Evolutionary conservation across 92 coral and sea anemone genomes (phyloP), one percentile per base, ranked within the genome.

Genomic region (Pocillopora meandrina): DNA sequence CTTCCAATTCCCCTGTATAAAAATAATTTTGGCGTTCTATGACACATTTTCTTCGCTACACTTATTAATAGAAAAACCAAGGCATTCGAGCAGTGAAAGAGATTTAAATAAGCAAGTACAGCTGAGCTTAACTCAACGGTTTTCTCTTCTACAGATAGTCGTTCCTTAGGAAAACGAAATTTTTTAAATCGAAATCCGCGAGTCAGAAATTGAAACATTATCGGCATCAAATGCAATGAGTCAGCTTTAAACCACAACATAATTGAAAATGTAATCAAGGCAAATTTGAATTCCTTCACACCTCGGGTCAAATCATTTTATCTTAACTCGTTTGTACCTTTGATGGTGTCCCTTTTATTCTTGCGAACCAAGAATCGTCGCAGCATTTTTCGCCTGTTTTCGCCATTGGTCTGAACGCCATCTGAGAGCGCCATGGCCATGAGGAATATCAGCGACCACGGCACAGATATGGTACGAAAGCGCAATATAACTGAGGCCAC

Each of bases 291-390:
- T 87, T 77, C 82, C 74, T 78, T 72, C 75, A 83, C 75, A 75
- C 67, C 42, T 76, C 49, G 42, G 82, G 81, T 76, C 75, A 58
- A 52, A 57, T 56, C n/a, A 79, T 35, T 82, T 33, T 57, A 69
- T 42, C 73, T 26, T 20, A 36, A 47, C 49, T 59, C 59, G 57
- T 20, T 80, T 18, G 86, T 94, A 94, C 98, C 98, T 90, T 92
- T 85, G 84, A 90, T 80, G 58, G 98, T 84, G 64, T 90, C 93
- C 75, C 92, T 92, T 80, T 89, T 92, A 89, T 87, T 93, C 90
- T 92, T 92, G 84, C 95, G 93, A 80, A 88, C 93, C 63, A 94
- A 85, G 88, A 94, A 91, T 61, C 95, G 93, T 70, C 95, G 95
- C 58, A 94, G 94, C 81, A 88, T 92, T 88, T 88, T 94, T 74